phyloP scores from a whole-genome alignment of 2,113 vertebrate species.

The Andinoacara biseriatus region DNA sequence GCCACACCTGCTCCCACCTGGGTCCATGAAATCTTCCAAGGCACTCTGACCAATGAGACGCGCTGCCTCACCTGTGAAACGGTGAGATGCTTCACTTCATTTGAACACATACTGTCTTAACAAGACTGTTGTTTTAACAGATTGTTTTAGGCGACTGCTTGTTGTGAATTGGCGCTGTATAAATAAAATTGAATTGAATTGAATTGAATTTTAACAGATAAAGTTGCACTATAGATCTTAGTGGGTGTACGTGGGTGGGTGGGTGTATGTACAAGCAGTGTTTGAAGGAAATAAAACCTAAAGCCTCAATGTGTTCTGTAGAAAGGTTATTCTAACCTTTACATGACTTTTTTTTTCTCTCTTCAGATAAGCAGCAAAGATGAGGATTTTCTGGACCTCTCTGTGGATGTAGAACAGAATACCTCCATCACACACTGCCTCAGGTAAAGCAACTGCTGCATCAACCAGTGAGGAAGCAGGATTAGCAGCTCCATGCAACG shows the following conservation, averaged over 20 bases:
- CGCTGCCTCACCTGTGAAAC: constrained; percentile 99
- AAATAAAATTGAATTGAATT: no score
- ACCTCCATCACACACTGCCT: constrained; percentile 98
- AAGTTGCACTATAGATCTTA: not conserved
- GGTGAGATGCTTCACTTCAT: constrained; percentile 73
- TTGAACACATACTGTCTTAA: not conserved
- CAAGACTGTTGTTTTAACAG: not conserved
- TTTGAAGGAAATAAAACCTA: not conserved
- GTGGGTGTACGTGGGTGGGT: no score
- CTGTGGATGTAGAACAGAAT: constrained; percentile 98
- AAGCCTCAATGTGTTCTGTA: not conserved
- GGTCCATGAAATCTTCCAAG: constrained; percentile 99
- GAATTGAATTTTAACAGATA: no score
- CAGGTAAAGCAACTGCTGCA: constrained; percentile 80
- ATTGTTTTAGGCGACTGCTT: no score
- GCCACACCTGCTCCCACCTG: constrained; percentile 89
- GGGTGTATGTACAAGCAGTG: not conserved
- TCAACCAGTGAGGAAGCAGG: not conserved
- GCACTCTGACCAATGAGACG: constrained; percentile 98
- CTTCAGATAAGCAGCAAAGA: constrained; percentile 98
- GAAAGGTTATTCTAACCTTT: not conserved
- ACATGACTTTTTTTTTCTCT: not conserved
- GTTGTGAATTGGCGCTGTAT: no score
- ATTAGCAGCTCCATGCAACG: not conserved
- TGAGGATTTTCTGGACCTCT: constrained; percentile 98